Conservation (phyloP, 2,888 invertebrate genomes). For the Limnephilus lunatus region DNA sequence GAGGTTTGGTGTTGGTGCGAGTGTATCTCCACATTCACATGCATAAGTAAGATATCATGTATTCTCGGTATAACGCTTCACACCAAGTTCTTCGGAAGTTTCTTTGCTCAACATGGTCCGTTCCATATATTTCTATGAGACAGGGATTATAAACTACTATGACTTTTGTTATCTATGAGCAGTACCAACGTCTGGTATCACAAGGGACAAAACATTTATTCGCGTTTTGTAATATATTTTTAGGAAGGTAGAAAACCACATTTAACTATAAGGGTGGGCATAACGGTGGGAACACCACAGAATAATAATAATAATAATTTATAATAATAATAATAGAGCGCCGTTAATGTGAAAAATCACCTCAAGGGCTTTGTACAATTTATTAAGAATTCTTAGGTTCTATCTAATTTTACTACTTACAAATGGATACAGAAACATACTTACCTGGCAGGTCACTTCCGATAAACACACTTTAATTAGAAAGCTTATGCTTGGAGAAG, state of each 20-base stretch:
- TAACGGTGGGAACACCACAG: too few relatives aligned
- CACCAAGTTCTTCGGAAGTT: constrained; percentile 26
- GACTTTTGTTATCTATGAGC: not conserved
- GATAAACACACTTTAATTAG: too few relatives aligned
- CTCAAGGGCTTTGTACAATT: too few relatives aligned
- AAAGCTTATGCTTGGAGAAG: too few relatives aligned
- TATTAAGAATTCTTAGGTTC: too few relatives aligned
- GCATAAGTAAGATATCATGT: not conserved
- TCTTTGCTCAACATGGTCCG: constrained; percentile 18
- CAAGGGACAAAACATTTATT: not conserved
- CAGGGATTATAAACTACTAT: constrained; percentile 28
- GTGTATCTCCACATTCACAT: not conserved
- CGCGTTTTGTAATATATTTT: not conserved
- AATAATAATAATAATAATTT: too few relatives aligned
- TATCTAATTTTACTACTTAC: too few relatives aligned
- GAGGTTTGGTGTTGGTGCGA: not conserved
- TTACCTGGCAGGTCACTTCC: too few relatives aligned
- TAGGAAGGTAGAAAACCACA: not conserved
- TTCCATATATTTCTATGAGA: constrained; percentile 12
- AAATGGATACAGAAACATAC: too few relatives aligned
- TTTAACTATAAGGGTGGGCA: too few relatives aligned
- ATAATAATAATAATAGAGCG: too few relatives aligned
- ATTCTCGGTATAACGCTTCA: constrained; percentile 14
- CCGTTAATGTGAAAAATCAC: too few relatives aligned
- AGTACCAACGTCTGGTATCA: not conserved